Conservation (phyloP, 2,797 vertebrate genomes). For the Diglossa cyanea region DNA sequence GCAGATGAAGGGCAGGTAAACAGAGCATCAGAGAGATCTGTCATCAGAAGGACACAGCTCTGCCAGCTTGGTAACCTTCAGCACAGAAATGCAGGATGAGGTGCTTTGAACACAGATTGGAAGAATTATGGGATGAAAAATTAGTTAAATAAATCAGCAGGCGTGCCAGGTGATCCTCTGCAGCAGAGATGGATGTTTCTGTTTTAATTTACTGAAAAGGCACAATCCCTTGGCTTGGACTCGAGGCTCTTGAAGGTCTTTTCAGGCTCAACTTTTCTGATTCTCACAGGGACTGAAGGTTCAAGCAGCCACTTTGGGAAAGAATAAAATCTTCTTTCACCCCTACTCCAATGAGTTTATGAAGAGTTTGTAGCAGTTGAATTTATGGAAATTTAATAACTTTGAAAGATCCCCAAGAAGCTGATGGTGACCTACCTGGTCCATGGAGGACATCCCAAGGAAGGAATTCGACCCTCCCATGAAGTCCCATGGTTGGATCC, state of each 20-base stretch:
- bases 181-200: slow-evolving; percentile 19
- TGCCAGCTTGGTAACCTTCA: slow-evolving; percentile 49
- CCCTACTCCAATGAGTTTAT: background rate
- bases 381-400: background rate
- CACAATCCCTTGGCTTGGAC: background rate
- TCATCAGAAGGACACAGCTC: slow-evolving; percentile 30
- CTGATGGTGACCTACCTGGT: background rate
- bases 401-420: fast-evolving
- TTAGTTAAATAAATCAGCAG: slow-evolving; percentile 28
- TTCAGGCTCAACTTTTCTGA: background rate
- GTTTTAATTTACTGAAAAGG: slow-evolving; percentile 47
- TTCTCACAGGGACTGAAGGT: background rate
- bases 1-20: slow-evolving; percentile 25
- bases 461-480: background rate
- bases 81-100: slow-evolving; percentile 38
- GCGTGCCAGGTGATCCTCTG: background rate
- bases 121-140: slow-evolving; percentile 41
- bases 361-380: background rate
- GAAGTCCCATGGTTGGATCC: background rate
- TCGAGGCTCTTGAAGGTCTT: background rate
- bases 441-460: background rate
- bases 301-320: background rate
- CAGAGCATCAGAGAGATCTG: background rate
- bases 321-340: fast-evolving
- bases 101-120: background rate